Base-by-base conservation (phyloP, 1,140 invertebrate genomes). In the Proales similis region DNA sequence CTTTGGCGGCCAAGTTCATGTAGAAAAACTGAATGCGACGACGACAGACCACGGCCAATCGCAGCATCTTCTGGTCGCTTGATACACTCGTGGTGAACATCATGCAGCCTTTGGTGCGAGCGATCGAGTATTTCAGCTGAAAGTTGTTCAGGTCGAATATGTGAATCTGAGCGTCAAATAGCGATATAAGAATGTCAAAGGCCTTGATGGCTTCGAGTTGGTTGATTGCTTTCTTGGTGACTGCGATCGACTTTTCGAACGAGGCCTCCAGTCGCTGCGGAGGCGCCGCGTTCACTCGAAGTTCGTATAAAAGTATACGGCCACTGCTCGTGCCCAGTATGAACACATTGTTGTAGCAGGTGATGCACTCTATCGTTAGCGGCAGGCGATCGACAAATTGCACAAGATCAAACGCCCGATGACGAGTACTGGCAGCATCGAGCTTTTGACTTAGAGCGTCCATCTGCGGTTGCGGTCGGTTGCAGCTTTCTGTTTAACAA, bases 281-380 rank as follows among this genome's bases (percentile, higher is more conserved):
- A n/a, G n/a, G n/a, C 2, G 32, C 5, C 1, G 36, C 36, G 20
- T 57, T 57, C 6, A 57, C 20, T 46, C 17, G 11, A 17, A 46
- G 27, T 42, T 57, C 51, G 24, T 57, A 57, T 7, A 57, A 42
- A 19, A 57, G 26, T 17, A 57, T 57, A 30, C 38, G 26, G 30
- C 51, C 51, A 6, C 24, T 42, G 17, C 38, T 42, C 20, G 51
- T 57, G 2, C 51, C 51, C 5, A 57, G 20, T 12, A 57, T 57
- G 27, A 57, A 57, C 27, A 57, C 32, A 14, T 57, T 57, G 24
- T 57, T 42, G 45, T 57, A 57, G 20, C 51, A 57, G 27, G 51
- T 24, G 22, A 57, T 22, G 22, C 51, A 57, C 45, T 57, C 51
- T 1, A 57, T 57, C 3, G 26, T 24, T 19, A 57, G 11, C 9